Base-by-base conservation (phyloP, 2,888 invertebrate genomes). In the Tetranychus piercei region DNA sequence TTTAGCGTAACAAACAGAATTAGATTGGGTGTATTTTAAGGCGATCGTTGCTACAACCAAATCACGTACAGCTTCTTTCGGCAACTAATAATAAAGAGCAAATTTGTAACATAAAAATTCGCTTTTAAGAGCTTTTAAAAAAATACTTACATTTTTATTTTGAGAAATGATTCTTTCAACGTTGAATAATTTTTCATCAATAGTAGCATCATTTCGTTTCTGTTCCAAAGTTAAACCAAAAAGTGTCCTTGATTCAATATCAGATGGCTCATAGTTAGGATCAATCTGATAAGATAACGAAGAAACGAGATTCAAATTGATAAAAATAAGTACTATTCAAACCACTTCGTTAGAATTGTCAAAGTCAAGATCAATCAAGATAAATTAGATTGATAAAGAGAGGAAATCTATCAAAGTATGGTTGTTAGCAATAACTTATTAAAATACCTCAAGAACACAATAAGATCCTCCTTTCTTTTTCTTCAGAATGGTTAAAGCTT, bases 1-100 rank as follows among this genome's bases (percentile, higher is more conserved):
- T 79, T 89, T 89, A 0, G 96, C 95, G 81, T 90, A 97, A 82
- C 96, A 97, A 0, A 99, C 97, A 0, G 95, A 96, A 83, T 99
- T 99, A 80, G 96, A 96, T 83, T 99, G 97, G 0, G 97, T 95
- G 81, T 94, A 99, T 82, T 99, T 99, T 23, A 97, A 85, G 0
- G 96, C 92, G 76, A 97, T 92, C 0, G 94, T 94, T 1, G 97
- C 96, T 1, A 99, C 92, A 71, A 93, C 90, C 43, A 97, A 85
- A 83, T 99, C 97, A 74, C 94, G 87, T 5, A 93, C 81, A 0
- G 92, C 94, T 15, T 84, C 84, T 22, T 88, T 87, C 0, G 92
- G 87, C 22, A 96, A 80, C 86, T 87, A 70, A 20, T 64, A 74
- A 55, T 15, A 15, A 55, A 55, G 9, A 7, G 22, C 5, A 69